Evolutionary conservation across 2,888 invertebrate species (phyloP).

Genomic region (Apodemia duryi): DNA sequence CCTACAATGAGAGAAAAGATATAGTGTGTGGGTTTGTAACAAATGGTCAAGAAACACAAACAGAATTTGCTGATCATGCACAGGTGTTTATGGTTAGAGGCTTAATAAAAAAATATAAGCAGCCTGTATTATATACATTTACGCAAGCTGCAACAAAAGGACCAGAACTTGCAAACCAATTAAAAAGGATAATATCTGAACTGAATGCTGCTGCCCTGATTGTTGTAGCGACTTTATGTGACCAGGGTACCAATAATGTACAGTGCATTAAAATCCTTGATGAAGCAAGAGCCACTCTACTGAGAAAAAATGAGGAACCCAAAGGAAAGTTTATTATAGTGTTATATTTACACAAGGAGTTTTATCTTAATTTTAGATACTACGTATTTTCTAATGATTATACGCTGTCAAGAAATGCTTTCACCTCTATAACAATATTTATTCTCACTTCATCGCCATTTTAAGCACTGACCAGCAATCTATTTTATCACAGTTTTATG

Average conservation of each 20-base stretch:
- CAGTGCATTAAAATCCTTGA: constrained; percentile 31
- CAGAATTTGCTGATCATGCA: constrained; percentile 35
- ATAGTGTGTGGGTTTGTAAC: constrained; percentile 33
- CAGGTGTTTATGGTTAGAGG: constrained; percentile 35
- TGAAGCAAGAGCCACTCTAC: constrained; percentile 26
- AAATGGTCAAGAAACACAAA: constrained; percentile 24
- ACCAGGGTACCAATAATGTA: constrained; percentile 35
- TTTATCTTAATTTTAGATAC: no score
- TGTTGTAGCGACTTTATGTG: constrained; percentile 34
- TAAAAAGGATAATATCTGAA: background rate
- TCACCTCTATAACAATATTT: no score
- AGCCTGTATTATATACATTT: constrained; percentile 32
- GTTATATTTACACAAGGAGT: no score
- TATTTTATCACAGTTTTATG: no score
- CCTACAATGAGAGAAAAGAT: constrained; percentile 34
- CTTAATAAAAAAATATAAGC: constrained; percentile 28
- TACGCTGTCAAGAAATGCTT: no score
- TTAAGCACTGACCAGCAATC: no score
- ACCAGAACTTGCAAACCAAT: constrained; percentile 24
- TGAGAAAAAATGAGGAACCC: constrained; percentile 21
- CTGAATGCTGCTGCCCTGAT: constrained; percentile 31
- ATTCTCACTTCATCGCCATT: no score
- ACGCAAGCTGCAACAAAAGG: constrained; percentile 32
- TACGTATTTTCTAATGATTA: no score
- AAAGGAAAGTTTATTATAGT: constrained; percentile 8